Evolutionary conservation across 2,797 vertebrate species (phyloP), one percentile per base, ranked within the genome.

Genomic region (Moxostoma hubbsi): DNA sequence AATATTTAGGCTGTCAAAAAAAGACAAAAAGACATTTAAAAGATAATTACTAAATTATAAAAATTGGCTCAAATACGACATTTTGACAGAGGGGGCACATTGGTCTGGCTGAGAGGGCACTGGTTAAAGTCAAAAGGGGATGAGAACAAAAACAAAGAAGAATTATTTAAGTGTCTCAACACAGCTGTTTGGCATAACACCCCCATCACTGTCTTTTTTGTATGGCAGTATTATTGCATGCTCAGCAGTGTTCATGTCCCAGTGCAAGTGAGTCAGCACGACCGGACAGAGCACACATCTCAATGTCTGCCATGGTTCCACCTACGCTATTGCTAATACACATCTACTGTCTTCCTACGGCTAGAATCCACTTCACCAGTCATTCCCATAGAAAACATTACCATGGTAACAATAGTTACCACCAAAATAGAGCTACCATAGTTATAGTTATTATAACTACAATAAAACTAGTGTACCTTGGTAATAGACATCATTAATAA

Each of bases 191-290:
- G 68, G 16, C 68, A 16, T 18, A 16, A 58, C 67, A 55, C 13
- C 67, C 13, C 13, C 24, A 55, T 69, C 24, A 47, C 51, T 75
- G 62, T 57, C 36, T 75, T 75, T 45, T 66, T 57, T 66, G 51
- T 75, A 57, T 47, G n/a, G 16, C 62, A 57, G 62, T 66, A 66
- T 65, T 75, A 9, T 55, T 57, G 73, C 62, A 47, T 51, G 47
- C 9, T 75, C 73, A 65, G 73, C 73, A 55, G 51, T 24, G 7
- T 43, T 12, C 4, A 1, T 2, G 1, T 36, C 16, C 11, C 11
- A 16, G 58, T 6, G 0, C 5, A 7, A 59, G 46, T 73, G 71
- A 75, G 59, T 74, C 59, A 55, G 61, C 58, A 36, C 43, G 49
- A 69, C 10, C 16, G 9, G 18, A 36, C 2, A 9, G 24, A 54